Percentiles rank a stretch among this genome's conserved stretches.
Evolutionary conservation across 2,113 vertebrate genomes (phyloP).

Genomic region (Nothobranchius kuhntae): DNA sequence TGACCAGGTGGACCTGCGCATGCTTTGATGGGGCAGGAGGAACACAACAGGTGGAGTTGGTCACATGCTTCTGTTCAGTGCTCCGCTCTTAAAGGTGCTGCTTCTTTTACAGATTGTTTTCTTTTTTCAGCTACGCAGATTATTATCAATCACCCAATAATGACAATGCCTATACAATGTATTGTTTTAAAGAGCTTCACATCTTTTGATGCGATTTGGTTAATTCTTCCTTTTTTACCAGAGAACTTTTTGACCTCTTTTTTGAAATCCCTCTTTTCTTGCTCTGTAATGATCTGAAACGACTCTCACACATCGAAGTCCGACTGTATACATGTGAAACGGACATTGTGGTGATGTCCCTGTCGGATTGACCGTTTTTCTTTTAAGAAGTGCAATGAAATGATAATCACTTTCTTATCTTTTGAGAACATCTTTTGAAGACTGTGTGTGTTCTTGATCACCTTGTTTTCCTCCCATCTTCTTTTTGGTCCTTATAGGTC

Average conservation of each 20-base stretch:
- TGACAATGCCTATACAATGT: slow-evolving; percentile 29
- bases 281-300: slow-evolving; percentile 47
- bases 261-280: slow-evolving; percentile 67
- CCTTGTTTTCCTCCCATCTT: slow-evolving; percentile 96
- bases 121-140: slow-evolving; percentile 21
- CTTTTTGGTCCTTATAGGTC: slow-evolving; percentile 99
- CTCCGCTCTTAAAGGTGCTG: slow-evolving; percentile 28
- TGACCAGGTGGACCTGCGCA: too few species aligned
- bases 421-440: slow-evolving; percentile 85
- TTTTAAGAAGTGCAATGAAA: slow-evolving; percentile 29
- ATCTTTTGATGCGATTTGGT: slow-evolving; percentile 48
- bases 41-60: slow-evolving; percentile 29
- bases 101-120: slow-evolving; percentile 37
- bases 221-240: slow-evolving; percentile 55
- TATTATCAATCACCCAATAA: slow-evolving; percentile 24
- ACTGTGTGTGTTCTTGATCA: slow-evolving; percentile 98
- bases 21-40: neutral
- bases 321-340: slow-evolving; percentile 51
- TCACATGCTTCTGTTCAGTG: slow-evolving; percentile 42
- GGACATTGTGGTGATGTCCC: slow-evolving; percentile 48
- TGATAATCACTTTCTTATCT: slow-evolving; percentile 78
- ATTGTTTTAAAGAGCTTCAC: slow-evolving; percentile 27
- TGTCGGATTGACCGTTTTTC: slow-evolving; percentile 58
- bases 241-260: slow-evolving; percentile 56
- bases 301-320: slow-evolving; percentile 32